Base-by-base conservation (phyloP, 2,888 invertebrate genomes). In the Thymelicus lineola region DNA sequence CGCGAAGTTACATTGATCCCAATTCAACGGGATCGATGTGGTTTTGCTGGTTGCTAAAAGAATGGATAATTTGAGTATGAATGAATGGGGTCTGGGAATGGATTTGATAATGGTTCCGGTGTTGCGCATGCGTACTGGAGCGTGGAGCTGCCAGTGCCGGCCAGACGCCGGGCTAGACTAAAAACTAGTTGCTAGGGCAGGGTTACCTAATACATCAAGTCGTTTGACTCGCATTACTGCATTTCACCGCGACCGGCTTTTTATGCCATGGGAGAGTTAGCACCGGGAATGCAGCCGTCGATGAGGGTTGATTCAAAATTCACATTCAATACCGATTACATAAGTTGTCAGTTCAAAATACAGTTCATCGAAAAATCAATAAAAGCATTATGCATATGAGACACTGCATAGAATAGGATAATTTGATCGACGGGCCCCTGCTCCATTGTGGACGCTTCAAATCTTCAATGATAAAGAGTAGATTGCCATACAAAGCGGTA, bases 111-210 rank as follows among this genome's bases (percentile, higher is more conserved):
- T 66, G 53, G 66, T 66, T 64, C 57, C 66, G 50, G 45, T 48
- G 57, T 20, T 48, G 69, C 46, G 75, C 75, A 73, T 73, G 73
- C 72, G 75, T 73, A 72, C 63, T 59, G 46, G 42, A 42, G 42
- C 50, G 42, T 57, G 62, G 62, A 62, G 55, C 35, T 45, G 1
- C 10, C 42, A 12, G 42, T 12, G 42, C 15, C 35, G 50, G 66
- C 46, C 71, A 72, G 73, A 73, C 73, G 70, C 67, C 45, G 10
- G 62, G 57, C 70, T 71, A 73, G 72, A 72, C 75, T 72, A 64
- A 66, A 60, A 67, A 46, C 61, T 46, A 55, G 61, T 68, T 62
- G 62, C 57, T 46, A 68, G 55, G 68, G 20, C 61, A 62, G 68
- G 62, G 67, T 67, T 61, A 67, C 61, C 61, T 61, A 62, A 62